Evolutionary conservation across 2,797 vertebrate genomes (phyloP).

Genomic region (Novumbra hubbsi): DNA sequence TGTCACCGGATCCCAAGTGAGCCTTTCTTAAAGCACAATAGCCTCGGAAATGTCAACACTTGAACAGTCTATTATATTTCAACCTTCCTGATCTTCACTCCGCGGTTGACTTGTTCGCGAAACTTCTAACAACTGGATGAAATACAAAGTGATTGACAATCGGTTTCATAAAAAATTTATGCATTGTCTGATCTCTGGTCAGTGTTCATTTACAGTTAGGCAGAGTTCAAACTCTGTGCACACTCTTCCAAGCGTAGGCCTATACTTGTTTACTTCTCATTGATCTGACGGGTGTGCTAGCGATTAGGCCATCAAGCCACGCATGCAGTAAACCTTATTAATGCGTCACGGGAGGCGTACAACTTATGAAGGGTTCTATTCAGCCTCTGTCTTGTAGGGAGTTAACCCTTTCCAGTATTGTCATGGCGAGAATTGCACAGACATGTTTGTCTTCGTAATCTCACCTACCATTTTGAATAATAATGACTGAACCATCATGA

Average conservation of each 20-base stretch:
- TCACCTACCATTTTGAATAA: constrained; percentile 55
- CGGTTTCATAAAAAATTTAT: neutral
- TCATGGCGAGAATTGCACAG: constrained; percentile 55
- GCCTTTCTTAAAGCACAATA: constrained; percentile 71
- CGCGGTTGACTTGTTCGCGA: constrained; percentile 51
- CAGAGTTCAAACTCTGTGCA: neutral
- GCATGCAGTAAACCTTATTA: neutral
- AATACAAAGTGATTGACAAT: constrained; percentile 22
- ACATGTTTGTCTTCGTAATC: constrained; percentile 41
- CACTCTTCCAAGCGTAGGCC: neutral
- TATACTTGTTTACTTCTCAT: neutral
- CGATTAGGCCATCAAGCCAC: neutral
- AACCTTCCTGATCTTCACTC: constrained; percentile 11
- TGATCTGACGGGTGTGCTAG: neutral
- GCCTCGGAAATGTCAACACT: constrained; percentile 72
- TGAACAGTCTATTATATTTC: constrained; percentile 69
- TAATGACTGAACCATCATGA: constrained; percentile 52
- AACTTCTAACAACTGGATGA: constrained; percentile 41
- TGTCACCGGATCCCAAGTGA: constrained; percentile 70
- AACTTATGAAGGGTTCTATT: too few relatives aligned
- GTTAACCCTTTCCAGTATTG: constrained; percentile 21
- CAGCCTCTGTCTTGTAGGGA: constrained; percentile 5
- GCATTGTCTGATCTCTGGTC: neutral
- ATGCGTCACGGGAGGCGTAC: neutral
- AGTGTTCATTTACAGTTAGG: neutral